Conservation (phyloP, 1,140 invertebrate species). For the Asbolus verrucosus region DNA sequence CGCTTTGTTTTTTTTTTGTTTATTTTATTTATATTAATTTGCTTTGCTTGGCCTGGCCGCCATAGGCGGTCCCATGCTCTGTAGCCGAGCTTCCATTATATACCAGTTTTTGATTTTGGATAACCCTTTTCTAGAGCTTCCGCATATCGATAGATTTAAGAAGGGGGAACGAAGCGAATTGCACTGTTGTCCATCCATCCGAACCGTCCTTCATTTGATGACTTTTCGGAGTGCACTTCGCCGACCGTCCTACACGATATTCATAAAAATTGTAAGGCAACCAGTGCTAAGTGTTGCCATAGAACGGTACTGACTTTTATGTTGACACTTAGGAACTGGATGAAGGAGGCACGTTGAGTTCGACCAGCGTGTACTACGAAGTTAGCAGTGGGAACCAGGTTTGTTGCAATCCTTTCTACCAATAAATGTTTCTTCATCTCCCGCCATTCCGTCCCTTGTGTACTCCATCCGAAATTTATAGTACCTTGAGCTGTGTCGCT, state of each 20-base stretch:
- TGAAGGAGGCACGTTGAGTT: constrained; percentile 61
- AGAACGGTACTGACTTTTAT: constrained; percentile 58
- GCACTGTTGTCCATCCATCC: too few species aligned
- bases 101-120: constrained; percentile 57
- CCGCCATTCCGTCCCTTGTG: neutral
- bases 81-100: constrained; percentile 56
- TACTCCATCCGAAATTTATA: constrained; percentile 13
- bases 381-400: constrained; percentile 63
- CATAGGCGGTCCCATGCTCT: constrained; percentile 53
- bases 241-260: too few species aligned
- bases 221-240: too few species aligned
- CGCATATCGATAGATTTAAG: constrained; percentile 56
- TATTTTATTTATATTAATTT: constrained; percentile 33
- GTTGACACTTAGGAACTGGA: constrained; percentile 65
- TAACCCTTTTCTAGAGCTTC: constrained; percentile 64
- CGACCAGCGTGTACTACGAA: constrained; percentile 62
- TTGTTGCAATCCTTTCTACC: constrained; percentile 64
- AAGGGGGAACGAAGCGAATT: constrained; percentile 30
- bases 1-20: constrained; percentile 54
- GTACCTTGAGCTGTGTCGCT: neutral
- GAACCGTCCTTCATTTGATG: too few species aligned
- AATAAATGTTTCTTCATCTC: constrained; percentile 44
- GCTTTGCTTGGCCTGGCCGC: constrained; percentile 56
- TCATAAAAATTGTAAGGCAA: constrained; percentile 40
- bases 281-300: constrained; percentile 62